Evolutionary conservation across 1,140 invertebrate genomes (phyloP).

Genomic region (Palaemon carinicauda): DNA sequence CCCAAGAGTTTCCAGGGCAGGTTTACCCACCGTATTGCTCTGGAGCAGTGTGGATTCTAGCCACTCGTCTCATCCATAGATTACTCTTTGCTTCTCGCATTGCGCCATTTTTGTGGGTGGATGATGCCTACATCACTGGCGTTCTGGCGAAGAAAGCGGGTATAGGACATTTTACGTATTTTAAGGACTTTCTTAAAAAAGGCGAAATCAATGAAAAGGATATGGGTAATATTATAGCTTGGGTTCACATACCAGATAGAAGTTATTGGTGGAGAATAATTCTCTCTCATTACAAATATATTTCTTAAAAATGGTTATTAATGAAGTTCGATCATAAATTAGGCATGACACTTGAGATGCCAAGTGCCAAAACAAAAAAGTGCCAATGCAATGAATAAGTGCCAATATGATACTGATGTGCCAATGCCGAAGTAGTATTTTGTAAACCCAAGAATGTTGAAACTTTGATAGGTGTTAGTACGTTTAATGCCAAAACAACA

Average conservation of each 20-base stretch:
- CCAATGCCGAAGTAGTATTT: too few species aligned
- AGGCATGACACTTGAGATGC: too few species aligned
- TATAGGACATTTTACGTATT: neutral
- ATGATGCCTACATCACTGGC: slow-evolving; percentile 36
- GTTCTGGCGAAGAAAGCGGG: slow-evolving; percentile 3
- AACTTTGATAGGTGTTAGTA: too few species aligned
- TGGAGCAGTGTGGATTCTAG: slow-evolving; percentile 11
- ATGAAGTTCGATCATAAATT: too few species aligned
- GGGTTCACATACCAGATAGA: neutral
- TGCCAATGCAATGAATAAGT: too few species aligned
- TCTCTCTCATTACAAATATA: neutral
- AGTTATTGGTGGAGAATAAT: slow-evolving; percentile 10
- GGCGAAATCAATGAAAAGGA: neutral
- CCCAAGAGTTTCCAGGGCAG: neutral
- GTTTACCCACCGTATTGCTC: slow-evolving; percentile 15
- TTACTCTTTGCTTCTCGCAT: neutral
- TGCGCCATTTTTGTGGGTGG: slow-evolving; percentile 23
- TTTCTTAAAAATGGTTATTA: neutral
- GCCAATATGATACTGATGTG: too few species aligned
- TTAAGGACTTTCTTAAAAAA: slow-evolving; percentile 3
- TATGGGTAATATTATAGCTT: neutral
- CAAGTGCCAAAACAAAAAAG: too few species aligned
- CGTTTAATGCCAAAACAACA: too few species aligned
- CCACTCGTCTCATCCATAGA: neutral
- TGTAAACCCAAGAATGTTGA: too few species aligned